phyloP scores from a whole-genome alignment of 2,797 vertebrate genomes.

The Trachops cirrhosus region DNA sequence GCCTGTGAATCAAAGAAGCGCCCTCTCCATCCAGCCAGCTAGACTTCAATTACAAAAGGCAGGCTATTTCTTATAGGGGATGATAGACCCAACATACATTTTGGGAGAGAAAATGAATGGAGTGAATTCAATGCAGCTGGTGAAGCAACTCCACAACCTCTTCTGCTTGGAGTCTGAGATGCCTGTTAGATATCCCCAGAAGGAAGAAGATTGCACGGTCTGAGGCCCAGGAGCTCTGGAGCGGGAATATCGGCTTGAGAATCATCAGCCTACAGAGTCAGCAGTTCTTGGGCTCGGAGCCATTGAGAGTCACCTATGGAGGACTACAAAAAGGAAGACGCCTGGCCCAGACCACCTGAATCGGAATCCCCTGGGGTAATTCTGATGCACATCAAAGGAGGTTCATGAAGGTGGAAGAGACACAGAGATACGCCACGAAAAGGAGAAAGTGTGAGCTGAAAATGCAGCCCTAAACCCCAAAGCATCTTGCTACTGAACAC shows the following conservation, averaged over 20 bases:
- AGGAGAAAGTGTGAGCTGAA: neutral
- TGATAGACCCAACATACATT: neutral
- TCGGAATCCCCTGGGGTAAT: neutral
- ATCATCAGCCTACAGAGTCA: neutral
- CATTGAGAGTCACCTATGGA: neutral
- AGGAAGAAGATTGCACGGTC: neutral
- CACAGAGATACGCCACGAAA: neutral
- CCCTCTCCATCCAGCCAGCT: neutral
- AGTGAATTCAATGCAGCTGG: neutral
- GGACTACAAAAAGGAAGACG: neutral
- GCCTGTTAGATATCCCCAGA: rapidly evolving
- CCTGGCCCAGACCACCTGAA: neutral
- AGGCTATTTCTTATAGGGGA: neutral
- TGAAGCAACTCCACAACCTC: neutral
- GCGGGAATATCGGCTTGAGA: neutral
- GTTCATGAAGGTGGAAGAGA: neutral
- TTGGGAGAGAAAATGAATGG: neutral
- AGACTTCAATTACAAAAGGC: neutral
- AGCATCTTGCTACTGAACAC: neutral
- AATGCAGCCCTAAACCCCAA: neutral
- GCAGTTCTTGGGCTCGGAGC: neutral
- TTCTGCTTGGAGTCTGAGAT: neutral
- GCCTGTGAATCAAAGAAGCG: neutral
- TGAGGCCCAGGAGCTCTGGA: neutral
- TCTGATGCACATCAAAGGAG: rapidly evolving